Evolutionary conservation across 2,888 invertebrate species (phyloP), one percentile per base, ranked within the genome.

Genomic region (Drosophila vallismaia): DNA sequence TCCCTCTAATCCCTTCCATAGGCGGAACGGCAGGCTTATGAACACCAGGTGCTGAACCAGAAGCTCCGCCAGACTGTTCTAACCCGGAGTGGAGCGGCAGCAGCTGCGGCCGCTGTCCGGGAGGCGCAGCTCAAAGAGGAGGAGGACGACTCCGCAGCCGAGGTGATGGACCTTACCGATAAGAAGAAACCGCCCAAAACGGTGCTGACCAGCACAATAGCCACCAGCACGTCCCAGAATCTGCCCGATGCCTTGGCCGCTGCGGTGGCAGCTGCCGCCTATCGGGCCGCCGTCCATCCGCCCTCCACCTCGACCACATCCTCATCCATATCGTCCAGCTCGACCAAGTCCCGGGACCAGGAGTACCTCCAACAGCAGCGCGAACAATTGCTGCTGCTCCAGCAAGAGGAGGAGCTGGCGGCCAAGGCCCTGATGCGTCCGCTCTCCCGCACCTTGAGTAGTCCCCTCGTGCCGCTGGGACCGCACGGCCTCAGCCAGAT

Each of bases 61-160:
- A 97, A 97, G 92, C 96, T 97, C 77, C 94, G 97, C 38, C 96
- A 97, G 90, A 97, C 97, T 12, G 97, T 96, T 10, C 91, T 97
- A 78, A 97, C 96, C 42, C 94, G 97, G 51, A 96, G 96, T 12
- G 94, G 94, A 40, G 93, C 93, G 63, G 87, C 88, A 19, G 76
- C 77, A 0, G 77, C 81, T 0, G 77, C 64, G n/a, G 83, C 74
- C 1, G 79, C 79, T 1, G 77, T 71, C 2, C 92, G 94, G 36
- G 83, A 89, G 56, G 87, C 86, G 19, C 85, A 84, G 72, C 91
- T 94, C 68, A 77, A 80, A 88, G 94, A 95, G 88, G 89, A 88
- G 89, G 94, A 95, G 88, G 89, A 88, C 46, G 91, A 92, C 62
- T 91, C 92, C 54, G 89, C 92, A 12, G 91, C 91, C 42, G 93